phyloP scores from a whole-genome alignment of 2,888 invertebrate genomes.

The Torymus texanus region DNA sequence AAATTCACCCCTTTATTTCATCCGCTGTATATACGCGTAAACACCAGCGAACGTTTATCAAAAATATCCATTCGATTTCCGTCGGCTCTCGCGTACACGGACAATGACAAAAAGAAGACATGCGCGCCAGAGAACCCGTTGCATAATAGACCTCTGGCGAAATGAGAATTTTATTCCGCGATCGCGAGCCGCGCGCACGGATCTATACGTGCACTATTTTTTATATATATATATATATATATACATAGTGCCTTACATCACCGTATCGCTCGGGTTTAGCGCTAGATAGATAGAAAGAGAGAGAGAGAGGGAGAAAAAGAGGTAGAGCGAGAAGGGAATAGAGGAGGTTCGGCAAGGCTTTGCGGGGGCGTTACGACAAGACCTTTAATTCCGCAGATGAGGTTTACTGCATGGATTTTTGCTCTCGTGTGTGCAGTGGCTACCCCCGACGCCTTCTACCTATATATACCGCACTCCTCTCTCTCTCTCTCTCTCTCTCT shows the following conservation, averaged over 20 bases:
- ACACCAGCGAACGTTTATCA: conserved; percentile 5
- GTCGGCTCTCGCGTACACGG: background rate
- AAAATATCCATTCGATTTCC: conserved; percentile 34
- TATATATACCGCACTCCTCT: too few relatives aligned
- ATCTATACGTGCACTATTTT: background rate
- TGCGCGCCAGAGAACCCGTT: conserved; percentile 7
- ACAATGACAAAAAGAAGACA: background rate
- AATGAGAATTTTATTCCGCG: conserved; percentile 52
- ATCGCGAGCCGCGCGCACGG: background rate
- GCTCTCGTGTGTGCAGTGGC: background rate
- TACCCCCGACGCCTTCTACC: too few relatives aligned
- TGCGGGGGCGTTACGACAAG: conserved; percentile 42
- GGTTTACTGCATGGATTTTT: conserved; percentile 43
- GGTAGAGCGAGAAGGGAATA: background rate
- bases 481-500: too few relatives aligned
- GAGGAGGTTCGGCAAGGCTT: conserved; percentile 4
- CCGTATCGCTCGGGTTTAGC: background rate
- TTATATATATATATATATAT: background rate
- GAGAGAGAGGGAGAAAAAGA: background rate
- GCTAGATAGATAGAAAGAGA: background rate
- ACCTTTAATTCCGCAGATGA: conserved; percentile 53
- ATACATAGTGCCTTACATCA: conserved; percentile 34
- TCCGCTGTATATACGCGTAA: background rate
- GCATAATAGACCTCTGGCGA: conserved; percentile 38
- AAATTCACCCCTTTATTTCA: background rate